These are phyloP conservation scores for Lottia gigantea DNA, from an alignment of 2,888 invertebrate species.

Conservation along the genomic window DNA sequence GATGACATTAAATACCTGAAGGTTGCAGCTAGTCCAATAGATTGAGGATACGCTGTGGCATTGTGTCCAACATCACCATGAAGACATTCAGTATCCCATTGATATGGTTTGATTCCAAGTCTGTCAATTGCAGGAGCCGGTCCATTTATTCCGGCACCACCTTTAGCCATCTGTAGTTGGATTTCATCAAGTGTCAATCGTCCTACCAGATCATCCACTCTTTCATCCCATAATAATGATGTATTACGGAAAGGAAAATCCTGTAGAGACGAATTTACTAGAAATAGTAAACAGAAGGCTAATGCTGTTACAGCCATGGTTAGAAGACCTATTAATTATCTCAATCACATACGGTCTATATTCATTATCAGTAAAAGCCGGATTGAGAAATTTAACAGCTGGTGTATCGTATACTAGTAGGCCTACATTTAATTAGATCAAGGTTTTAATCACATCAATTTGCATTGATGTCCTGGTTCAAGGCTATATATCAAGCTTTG, in stretches of 20 bases:
- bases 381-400: too few species aligned
- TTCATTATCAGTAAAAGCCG: too few species aligned
- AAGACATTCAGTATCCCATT: constrained; percentile 56
- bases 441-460: too few species aligned
- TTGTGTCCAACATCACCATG: constrained; percentile 49
- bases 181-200: constrained; percentile 52
- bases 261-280: neutral
- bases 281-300: neutral
- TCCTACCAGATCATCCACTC: constrained; percentile 54
- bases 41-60: constrained; percentile 56
- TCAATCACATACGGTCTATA: too few species aligned
- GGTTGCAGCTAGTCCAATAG: constrained; percentile 54
- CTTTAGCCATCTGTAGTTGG: constrained; percentile 40
- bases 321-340: too few species aligned
- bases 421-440: too few species aligned
- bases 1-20: constrained; percentile 41
- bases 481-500: too few species aligned
- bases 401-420: too few species aligned
- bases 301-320: too few species aligned
- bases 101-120: constrained; percentile 50
- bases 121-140: constrained; percentile 49
- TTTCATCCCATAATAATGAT: constrained; percentile 45
- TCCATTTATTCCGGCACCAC: constrained; percentile 38
- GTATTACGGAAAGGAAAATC: constrained; percentile 45
- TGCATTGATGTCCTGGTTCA: too few species aligned